Evolutionary conservation across 2,888 invertebrate species (phyloP).

Genomic region (Drosophila cognata): DNA sequence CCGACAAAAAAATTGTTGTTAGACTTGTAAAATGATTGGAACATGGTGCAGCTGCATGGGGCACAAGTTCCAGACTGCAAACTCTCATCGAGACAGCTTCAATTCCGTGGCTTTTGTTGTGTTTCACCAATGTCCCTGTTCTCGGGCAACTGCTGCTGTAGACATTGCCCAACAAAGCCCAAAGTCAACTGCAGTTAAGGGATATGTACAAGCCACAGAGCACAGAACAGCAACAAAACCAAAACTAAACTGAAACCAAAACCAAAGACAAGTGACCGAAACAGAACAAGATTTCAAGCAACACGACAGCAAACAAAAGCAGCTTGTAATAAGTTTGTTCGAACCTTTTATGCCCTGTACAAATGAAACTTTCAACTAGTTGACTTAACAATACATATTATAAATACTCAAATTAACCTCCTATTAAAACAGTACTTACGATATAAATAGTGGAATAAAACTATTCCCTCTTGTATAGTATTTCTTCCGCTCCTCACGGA

Average conservation of each 20-base stretch:
- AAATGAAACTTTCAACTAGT: background rate
- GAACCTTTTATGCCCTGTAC: constrained; percentile 19
- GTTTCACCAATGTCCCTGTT: constrained; percentile 30
- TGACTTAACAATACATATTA: background rate
- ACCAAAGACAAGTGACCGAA: constrained; percentile 40
- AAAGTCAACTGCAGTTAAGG: constrained; percentile 61
- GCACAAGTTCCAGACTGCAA: constrained; percentile 8
- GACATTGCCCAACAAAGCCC: constrained; percentile 43
- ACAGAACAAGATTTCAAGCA: constrained; percentile 31
- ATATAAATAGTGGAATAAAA: background rate
- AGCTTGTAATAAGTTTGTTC: background rate
- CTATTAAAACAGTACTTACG: background rate
- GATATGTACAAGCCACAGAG: constrained; percentile 48
- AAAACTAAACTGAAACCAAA: constrained; percentile 20
- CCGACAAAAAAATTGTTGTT: constrained; percentile 48
- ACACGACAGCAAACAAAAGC: constrained; percentile 4
- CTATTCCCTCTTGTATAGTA: background rate
- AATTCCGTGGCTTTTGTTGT: constrained; percentile 25
- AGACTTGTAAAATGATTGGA: constrained; percentile 51
- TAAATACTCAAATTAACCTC: background rate
- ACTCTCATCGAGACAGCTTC: constrained; percentile 6
- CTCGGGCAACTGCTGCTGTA: constrained; percentile 30
- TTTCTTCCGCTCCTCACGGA: no score
- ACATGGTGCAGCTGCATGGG: constrained; percentile 19
- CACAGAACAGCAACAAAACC: constrained; percentile 8